Evolutionary conservation across 2,888 invertebrate species (phyloP), one percentile per base, ranked within the genome.

Genomic region (Molanna angustata): DNA sequence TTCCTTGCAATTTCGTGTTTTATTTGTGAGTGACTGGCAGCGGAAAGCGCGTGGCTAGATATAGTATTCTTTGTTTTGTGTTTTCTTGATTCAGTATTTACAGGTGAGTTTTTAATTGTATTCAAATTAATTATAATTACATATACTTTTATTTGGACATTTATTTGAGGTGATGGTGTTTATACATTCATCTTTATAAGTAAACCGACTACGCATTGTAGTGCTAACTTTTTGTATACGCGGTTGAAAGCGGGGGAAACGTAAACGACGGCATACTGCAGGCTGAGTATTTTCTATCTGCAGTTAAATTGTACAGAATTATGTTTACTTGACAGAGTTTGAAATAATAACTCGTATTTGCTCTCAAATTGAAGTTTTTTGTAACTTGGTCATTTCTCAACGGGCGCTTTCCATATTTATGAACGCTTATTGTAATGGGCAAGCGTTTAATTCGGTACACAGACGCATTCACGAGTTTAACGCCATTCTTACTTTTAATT

Each of bases 21-120:
- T 67, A 73, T 71, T 74, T 76, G 76, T 76, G 76, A 67, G 54
- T 54, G 51, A 49, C 54, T 52, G 47, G 44, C 49, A 37, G 42
- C 48, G 71, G 73, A 73, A 74, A 76, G 76, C 76, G 76, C 76
- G 76, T 77, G 76, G 76, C 76, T 74, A 73, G 69, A 70, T n/a
- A n/a, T 68, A 69, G 67, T 72, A 22, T 50, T 46, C 76, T 77
- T 76, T 77, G 76, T 77, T 77, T 72, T 76, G 73, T 71, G 74
- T 74, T n/a, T n/a, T n/a, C n/a, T n/a, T n/a, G n/a, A 73, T 73
- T 71, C 58, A 72, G 61, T 70, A 71, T 70, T 70, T 70, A 73
- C n/a, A 73, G 74, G 75, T 76, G 62, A 75, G 75, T 73, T 48
- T 52, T 37, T 33, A 52, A 52, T 47, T 43, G 40, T 33, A 37